A percentile compares a stretch with the other conserved stretches of the same genome.
Evolutionary conservation across 2,113 vertebrate species (phyloP).

Genomic region (Pseudolaguvia tuberculata): DNA sequence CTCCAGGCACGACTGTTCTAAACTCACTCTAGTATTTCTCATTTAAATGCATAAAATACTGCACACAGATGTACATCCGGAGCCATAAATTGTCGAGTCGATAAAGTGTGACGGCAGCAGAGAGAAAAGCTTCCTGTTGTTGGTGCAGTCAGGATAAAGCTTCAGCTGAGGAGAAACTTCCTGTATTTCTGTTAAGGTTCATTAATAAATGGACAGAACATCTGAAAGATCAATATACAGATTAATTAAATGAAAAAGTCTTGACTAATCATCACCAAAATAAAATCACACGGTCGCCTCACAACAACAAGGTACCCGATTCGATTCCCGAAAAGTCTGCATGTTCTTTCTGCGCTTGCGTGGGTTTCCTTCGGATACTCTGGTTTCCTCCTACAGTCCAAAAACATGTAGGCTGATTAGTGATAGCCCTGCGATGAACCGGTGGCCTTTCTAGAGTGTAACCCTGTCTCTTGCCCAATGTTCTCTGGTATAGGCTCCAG

Average conservation of each 20-base stretch:
- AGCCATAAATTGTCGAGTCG: constrained; percentile 1
- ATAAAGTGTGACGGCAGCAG: constrained; percentile 7
- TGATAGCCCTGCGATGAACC: too few species aligned
- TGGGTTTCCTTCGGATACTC: too few species aligned
- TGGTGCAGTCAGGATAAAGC: not conserved
- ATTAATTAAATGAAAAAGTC: constrained; percentile 6
- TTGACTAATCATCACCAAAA: constrained; percentile 17
- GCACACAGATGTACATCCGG: not conserved
- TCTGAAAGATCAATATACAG: not conserved
- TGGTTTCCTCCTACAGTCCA: too few species aligned
- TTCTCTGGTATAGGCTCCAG: too few species aligned
- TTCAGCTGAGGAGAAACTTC: constrained; percentile 15
- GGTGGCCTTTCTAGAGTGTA: too few species aligned
- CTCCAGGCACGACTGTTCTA: constrained; percentile 12
- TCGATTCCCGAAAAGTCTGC: too few species aligned
- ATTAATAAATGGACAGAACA: constrained; percentile 11
- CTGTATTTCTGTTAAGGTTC: constrained; percentile 6
- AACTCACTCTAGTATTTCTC: constrained; percentile 6
- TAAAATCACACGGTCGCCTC: too few species aligned
- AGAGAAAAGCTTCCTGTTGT: not conserved
- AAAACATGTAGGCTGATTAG: too few species aligned
- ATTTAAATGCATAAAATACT: constrained; percentile 22
- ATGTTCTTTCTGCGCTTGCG: too few species aligned
- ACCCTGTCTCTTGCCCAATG: too few species aligned
- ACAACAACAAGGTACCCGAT: too few species aligned